Base-by-base conservation (phyloP, 1,140 invertebrate genomes). In the Euura saliciscinereae region DNA sequence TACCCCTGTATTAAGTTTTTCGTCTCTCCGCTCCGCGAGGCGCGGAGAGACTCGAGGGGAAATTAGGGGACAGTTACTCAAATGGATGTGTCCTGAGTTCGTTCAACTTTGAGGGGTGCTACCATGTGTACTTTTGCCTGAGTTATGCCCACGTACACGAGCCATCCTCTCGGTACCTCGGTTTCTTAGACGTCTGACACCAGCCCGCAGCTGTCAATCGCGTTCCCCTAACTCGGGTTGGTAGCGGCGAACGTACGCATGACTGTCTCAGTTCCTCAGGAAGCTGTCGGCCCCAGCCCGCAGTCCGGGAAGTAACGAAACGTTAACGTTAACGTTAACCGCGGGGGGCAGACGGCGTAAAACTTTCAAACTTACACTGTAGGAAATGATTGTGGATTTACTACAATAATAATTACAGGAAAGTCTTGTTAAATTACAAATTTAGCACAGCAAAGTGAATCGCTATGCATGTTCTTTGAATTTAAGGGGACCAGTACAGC, bases 201-300 rank as follows among this genome's bases (percentile, higher is more conserved):
- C 51, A 59, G 51, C 51, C 51, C 6, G 51, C 51, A 59, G 51
- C 51, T 59, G 51, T 59, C 51, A 59, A 59, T 59, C 51, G 51
- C 13, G 28, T 28, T 28, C 28, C 28, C 28, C 28, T 28, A 28
- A 28, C 28, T 28, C 28, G 28, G 28, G 28, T n/a, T n/a, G n/a
- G n/a, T n/a, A n/a, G n/a, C n/a, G n/a, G n/a, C n/a, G n/a, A n/a
- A n/a, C n/a, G n/a, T n/a, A n/a, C n/a, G n/a, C n/a, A 59, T 59
- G 51, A 59, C 51, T 59, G 8, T 8, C 8, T n/a, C n/a, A 2
- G 2, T 59, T 59, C 51, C 51, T n/a, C 51, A 59, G 51, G 51
- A 59, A 59, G 51, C 13, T 8, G 3, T 11, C 10, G 8, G 51
- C 51, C 8, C 13, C 13, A 59, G 8, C 8, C 8, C 8, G 51